These are phyloP conservation scores for Pangasius sanitwongsei DNA, from an alignment of 2,797 vertebrate genomes.

Conservation along the genomic window DNA sequence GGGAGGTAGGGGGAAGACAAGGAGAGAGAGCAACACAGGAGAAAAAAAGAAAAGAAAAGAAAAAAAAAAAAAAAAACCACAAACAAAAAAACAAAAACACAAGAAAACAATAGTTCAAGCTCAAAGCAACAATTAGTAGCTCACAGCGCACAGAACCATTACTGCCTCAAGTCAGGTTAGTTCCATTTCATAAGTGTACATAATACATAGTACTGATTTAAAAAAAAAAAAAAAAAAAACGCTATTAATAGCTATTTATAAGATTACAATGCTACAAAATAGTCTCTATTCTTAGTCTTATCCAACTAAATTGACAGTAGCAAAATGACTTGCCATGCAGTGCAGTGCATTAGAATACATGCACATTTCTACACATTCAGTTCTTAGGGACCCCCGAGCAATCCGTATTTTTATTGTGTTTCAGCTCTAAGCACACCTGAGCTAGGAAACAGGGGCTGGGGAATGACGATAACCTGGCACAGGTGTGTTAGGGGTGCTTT, in stretches of 20 bases:
- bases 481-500: neutral
- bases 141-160: slow-evolving; percentile 29
- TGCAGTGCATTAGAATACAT: slow-evolving; percentile 21
- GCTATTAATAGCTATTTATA: neutral
- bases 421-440: neutral
- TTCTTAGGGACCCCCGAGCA: neutral
- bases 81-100: neutral
- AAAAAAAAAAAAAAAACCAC: neutral
- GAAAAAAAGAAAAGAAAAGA: slow-evolving; percentile 5
- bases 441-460: neutral
- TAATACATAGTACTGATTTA: neutral
- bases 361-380: neutral
- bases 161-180: slow-evolving; percentile 36
- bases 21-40: neutral
- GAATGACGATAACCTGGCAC: neutral
- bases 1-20: neutral
- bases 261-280: slow-evolving; percentile 2
- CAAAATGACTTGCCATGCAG: slow-evolving; percentile 38
- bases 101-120: slow-evolving; percentile 57
- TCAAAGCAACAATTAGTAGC: slow-evolving; percentile 56
- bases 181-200: slow-evolving; percentile 15
- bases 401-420: neutral
- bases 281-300: neutral
- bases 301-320: neutral
- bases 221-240: too few species aligned